Evolutionary conservation across 1,140 invertebrate species (phyloP).

Genomic region (Metopolophium dirhodum): DNA sequence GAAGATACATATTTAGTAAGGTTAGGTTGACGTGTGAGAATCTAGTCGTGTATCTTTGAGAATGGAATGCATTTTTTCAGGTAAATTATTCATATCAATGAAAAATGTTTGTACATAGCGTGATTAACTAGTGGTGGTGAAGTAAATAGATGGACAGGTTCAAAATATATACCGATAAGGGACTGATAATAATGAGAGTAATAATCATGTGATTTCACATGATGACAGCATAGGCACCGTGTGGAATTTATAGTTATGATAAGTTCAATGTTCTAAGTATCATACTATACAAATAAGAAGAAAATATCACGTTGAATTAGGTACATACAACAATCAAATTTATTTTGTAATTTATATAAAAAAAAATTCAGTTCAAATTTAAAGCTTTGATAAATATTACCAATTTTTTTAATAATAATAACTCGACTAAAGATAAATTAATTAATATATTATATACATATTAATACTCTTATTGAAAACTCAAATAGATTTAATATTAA

Average conservation of each 20-base stretch:
- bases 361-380: background rate
- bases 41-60: background rate
- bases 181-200: background rate
- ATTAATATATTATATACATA: background rate
- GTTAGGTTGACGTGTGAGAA: background rate
- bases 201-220: background rate
- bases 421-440: background rate
- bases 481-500: background rate
- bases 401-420: background rate
- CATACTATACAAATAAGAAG: background rate
- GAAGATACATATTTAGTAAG: background rate
- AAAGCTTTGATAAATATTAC: background rate
- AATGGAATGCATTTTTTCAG: background rate
- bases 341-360: background rate
- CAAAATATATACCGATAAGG: background rate
- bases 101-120: background rate
- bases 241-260: background rate
- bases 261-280: background rate
- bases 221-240: background rate
- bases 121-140: background rate
- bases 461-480: background rate
- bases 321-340: background rate
- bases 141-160: background rate
- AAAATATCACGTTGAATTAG: background rate
- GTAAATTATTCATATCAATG: background rate